phyloP scores from a whole-genome alignment of 2,113 vertebrate species.

The Chaetodon auriga region DNA sequence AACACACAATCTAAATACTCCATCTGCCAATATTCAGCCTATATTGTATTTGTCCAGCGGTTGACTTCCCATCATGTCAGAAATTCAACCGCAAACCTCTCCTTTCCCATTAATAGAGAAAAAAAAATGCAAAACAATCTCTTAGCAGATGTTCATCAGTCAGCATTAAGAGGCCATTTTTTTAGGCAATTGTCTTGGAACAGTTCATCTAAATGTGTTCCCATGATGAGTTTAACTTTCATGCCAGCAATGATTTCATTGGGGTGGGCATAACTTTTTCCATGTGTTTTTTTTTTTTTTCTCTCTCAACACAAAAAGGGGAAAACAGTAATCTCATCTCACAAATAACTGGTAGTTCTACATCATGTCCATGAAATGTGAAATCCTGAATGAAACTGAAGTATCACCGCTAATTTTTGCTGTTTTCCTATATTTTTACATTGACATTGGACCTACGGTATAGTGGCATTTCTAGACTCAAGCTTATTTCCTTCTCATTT shows the following conservation, averaged over 20 bases:
- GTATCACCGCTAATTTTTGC: background rate
- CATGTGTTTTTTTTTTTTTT: background rate
- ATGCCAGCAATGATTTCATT: constrained; percentile 37
- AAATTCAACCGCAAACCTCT: background rate
- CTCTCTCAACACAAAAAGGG: background rate
- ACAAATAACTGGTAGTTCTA: background rate
- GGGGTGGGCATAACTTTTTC: constrained; percentile 5
- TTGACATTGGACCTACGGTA: background rate
- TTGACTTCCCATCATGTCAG: constrained; percentile 24
- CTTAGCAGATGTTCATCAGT: constrained; percentile 19
- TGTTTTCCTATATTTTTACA: background rate
- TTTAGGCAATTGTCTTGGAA: background rate
- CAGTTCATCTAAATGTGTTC: background rate
- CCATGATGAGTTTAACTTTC: background rate
- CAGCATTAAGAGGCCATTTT: background rate
- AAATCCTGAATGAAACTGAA: constrained; percentile 39
- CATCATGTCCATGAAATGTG: constrained; percentile 53
- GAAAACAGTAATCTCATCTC: constrained; percentile 27
- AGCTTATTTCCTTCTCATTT: constrained; percentile 17
- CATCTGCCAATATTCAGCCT: constrained; percentile 21
- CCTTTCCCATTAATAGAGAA: constrained; percentile 4
- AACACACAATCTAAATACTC: constrained; percentile 30
- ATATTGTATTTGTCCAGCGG: constrained; percentile 23
- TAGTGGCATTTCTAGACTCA: background rate
- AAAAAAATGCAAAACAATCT: constrained; percentile 16